Evolutionary conservation across 1,140 invertebrate genomes (phyloP).

Genomic region (Dreissena rostriformis): DNA sequence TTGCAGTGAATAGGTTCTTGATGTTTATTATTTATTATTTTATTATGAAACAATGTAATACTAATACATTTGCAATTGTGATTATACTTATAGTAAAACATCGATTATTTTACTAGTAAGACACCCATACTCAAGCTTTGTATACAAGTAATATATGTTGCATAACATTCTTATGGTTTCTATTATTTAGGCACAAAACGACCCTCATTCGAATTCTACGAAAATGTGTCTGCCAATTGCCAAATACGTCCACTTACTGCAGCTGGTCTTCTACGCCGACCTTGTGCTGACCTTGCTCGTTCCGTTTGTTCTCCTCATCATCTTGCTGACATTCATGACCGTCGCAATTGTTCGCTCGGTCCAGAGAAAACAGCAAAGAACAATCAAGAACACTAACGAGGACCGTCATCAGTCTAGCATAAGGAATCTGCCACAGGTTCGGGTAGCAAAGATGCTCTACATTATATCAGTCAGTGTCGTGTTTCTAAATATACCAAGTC

Average conservation of each 20-base stretch:
- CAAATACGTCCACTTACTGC: conserved; percentile 36
- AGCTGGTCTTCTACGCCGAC: conserved; percentile 63
- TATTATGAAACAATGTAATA: too few relatives aligned
- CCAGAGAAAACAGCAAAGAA: conserved; percentile 33
- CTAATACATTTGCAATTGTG: too few relatives aligned
- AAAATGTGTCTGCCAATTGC: too few relatives aligned
- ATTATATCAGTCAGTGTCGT: conserved; percentile 64
- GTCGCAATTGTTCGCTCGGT: conserved; percentile 53
- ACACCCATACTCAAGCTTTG: too few relatives aligned
- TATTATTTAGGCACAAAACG: too few relatives aligned
- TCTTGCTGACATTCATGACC: conserved; percentile 61
- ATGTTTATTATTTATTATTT: too few relatives aligned
- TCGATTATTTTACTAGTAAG: too few relatives aligned
- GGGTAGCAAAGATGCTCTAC: conserved; percentile 68
- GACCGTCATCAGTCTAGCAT: not conserved
- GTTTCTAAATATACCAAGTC: conserved; percentile 66
- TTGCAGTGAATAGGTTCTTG: too few relatives aligned
- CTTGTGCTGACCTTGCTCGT: conserved; percentile 64
- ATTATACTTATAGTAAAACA: too few relatives aligned
- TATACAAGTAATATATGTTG: too few relatives aligned
- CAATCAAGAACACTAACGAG: conserved; percentile 16
- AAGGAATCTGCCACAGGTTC: conserved; percentile 59
- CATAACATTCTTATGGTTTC: too few relatives aligned
- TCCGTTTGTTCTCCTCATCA: conserved; percentile 57
- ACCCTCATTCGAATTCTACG: too few relatives aligned